Evolutionary conservation across 2,888 invertebrate genomes (phyloP), one percentile per base, ranked within the genome.

Genomic region (Mylabris sibirica): DNA sequence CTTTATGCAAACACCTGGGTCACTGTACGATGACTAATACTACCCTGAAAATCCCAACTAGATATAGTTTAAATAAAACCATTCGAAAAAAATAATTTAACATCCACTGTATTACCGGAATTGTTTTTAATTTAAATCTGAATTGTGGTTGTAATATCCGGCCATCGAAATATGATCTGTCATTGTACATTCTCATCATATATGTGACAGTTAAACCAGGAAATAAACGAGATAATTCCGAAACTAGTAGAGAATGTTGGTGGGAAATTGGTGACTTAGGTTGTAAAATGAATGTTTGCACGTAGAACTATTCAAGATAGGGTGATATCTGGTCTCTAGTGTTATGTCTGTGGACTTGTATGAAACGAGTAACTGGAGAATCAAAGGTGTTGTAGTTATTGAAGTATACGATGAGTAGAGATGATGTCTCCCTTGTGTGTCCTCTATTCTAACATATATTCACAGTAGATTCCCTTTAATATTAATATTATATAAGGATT

Each of bases 221-320:
- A 22, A 53, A 53, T 53, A 11, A 3, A 4, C 12, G 53, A 53
- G 53, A 53, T 53, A 53, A 53, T 53, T 53, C 22, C 3, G 22
- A 3, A 53, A 53, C 12, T 53, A 20, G 49, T 53, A 0, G 53
- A 12, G 22, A 53, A 53, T 53, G 22, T 53, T 53, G 22, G 20
- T 2, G 53, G 0, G 53, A 22, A 53, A 53, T 53, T 53, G 53
- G 53, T 22, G 22, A 11, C 22, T 53, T 11, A 12, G 64, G 53
- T 64, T 59, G 64, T 70, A 67, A 70, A 70, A 60, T 66, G 70
- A 70, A 67, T 64, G 63, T 70, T 70, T 70, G 70, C 66, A 67
- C 70, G 66, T 67, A 67, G 57, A 64, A 64, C 63, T 61, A 62
- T 67, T 70, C 65, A 12, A 61, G 64, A 64, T 64, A 49, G 62